A percentile compares a stretch with the other conserved stretches of the same genome.
phyloP scores from a whole-genome alignment of 2,888 invertebrate genomes.

The Cephus nigrinus region DNA sequence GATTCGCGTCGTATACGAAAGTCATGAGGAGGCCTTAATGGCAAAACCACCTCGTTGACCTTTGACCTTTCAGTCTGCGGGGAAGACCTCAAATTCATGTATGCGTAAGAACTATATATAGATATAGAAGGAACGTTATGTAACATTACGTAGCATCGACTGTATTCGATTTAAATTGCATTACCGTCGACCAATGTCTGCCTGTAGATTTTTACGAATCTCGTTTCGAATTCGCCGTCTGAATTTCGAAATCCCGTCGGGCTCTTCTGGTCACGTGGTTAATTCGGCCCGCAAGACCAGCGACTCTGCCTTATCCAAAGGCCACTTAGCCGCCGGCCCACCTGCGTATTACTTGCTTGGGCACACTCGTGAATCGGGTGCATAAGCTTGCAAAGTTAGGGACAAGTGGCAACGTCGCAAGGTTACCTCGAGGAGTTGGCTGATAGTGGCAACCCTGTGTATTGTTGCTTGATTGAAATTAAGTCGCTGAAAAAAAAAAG shows the following conservation, averaged over 20 bases:
- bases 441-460: neutral
- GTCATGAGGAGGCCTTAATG: too few relatives aligned
- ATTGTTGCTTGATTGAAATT: too few relatives aligned
- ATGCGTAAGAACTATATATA: too few relatives aligned
- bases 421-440: neutral
- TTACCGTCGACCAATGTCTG: neutral
- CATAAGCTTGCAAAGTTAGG: neutral
- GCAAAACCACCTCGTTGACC: too few relatives aligned
- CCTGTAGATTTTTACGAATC: neutral
- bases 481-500: too few relatives aligned
- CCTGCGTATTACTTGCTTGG: neutral
- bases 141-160: neutral
- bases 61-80: too few relatives aligned
- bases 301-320: neutral
- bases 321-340: too few relatives aligned
- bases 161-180: neutral
- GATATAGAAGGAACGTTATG: neutral
- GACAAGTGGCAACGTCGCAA: neutral
- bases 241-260: conserved; percentile 16
- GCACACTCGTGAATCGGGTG: neutral
- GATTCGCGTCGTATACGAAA: neutral
- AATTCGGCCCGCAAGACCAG: neutral
- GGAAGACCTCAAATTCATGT: too few relatives aligned
- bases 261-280: conserved; percentile 16
- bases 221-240: neutral